A percentile compares a stretch with the other conserved stretches of the same genome.
These are phyloP conservation scores for Phoebastria nigripes DNA, from an alignment of 2,797 vertebrate species.

Conservation along the genomic window DNA sequence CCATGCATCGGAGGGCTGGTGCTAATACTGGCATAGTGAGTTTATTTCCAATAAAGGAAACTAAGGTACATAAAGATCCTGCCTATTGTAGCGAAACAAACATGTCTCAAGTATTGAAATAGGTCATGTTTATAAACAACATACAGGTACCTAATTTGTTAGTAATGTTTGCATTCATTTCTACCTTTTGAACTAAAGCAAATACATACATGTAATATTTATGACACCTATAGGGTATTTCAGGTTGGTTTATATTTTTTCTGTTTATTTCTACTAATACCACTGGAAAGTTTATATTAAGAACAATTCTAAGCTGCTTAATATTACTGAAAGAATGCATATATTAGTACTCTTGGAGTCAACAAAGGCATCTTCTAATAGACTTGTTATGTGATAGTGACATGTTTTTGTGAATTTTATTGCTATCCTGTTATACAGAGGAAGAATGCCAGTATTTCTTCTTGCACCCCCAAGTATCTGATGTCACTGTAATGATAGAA, in stretches of 20 bases:
- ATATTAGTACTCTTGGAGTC: not conserved
- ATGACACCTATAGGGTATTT: not conserved
- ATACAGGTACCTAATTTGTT: not conserved
- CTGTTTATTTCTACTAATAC: not conserved
- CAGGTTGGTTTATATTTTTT: not conserved
- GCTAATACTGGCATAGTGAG: not conserved
- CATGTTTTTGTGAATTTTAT: not conserved
- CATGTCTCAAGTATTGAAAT: not conserved
- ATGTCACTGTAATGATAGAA: not conserved
- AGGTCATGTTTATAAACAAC: not conserved
- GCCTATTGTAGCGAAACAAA: not conserved
- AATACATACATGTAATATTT: not conserved
- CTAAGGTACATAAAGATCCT: not conserved
- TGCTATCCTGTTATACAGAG: not conserved
- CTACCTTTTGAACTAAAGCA: not conserved
- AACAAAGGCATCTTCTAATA: not conserved
- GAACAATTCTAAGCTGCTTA: not conserved
- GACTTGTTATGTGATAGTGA: not conserved
- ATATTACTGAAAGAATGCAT: not conserved
- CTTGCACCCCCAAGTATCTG: not conserved
- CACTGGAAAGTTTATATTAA: not conserved
- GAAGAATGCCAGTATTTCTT: not conserved
- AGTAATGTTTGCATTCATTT: not conserved
- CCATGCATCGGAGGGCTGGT: not conserved
- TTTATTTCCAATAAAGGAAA: constrained; percentile 15